Evolutionary conservation across 2,113 vertebrate genomes (phyloP).

Genomic region (Megaleporinus macrocephalus): DNA sequence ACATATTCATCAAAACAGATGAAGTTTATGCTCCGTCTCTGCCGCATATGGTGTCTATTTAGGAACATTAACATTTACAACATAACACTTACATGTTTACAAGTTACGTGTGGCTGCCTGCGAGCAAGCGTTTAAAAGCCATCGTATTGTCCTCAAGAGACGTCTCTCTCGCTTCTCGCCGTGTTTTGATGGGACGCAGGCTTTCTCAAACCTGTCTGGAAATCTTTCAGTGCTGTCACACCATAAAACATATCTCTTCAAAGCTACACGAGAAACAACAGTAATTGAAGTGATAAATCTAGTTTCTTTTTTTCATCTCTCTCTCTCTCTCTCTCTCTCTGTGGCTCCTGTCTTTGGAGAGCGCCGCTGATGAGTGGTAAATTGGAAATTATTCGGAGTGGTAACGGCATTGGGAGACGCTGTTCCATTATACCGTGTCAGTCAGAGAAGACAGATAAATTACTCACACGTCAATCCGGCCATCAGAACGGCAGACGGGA

Average conservation of each 20-base stretch:
- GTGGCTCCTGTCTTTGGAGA: constrained; percentile 64
- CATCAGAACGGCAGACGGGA: constrained; percentile 67
- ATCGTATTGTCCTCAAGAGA: neutral
- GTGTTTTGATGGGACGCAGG: constrained; percentile 44
- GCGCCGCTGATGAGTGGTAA: constrained; percentile 88
- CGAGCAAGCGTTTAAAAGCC: constrained; percentile 1
- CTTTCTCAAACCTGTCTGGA: constrained; percentile 66
- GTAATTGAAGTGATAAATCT: constrained; percentile 85
- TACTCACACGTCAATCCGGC: constrained; percentile 85
- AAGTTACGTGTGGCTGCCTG: neutral
- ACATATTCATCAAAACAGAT: neutral
- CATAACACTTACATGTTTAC: neutral
- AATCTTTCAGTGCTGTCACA: constrained; percentile 78
- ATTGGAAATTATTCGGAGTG: constrained; percentile 88
- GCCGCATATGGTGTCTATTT: neutral
- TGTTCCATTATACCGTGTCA: constrained; percentile 87
- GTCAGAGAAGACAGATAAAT: constrained; percentile 83
- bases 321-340: constrained; percentile 44
- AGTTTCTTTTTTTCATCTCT: constrained; percentile 64
- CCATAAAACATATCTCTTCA: constrained; percentile 79
- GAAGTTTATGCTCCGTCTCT: neutral
- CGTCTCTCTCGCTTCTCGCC: neutral
- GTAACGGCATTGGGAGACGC: constrained; percentile 81
- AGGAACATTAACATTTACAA: neutral
- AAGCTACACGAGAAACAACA: constrained; percentile 83